Percentiles rank a stretch among this genome's conserved stretches.
These are phyloP conservation scores for Cottus gobio DNA, from an alignment of 2,113 vertebrate genomes.

Conservation along the genomic window DNA sequence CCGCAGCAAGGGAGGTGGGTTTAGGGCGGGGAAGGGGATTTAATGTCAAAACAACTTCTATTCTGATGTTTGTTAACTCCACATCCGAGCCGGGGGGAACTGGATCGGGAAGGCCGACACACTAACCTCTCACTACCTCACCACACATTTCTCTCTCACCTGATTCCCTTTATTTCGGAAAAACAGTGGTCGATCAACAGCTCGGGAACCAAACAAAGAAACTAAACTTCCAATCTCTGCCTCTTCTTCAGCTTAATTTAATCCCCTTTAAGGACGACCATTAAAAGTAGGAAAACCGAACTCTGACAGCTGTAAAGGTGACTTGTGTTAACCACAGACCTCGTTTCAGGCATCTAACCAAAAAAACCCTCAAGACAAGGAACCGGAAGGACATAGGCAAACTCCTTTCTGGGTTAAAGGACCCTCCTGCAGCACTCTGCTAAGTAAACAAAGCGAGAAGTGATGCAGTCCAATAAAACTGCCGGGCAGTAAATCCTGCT, in stretches of 20 bases:
- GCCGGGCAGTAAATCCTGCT: not conserved
- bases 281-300: too few species aligned
- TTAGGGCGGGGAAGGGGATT: slow-evolving; percentile 38
- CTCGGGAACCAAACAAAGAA: not conserved
- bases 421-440: not conserved
- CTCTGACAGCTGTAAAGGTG: too few species aligned
- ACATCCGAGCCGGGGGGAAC: slow-evolving; percentile 48
- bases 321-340: not conserved
- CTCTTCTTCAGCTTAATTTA: too few species aligned
- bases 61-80: slow-evolving; percentile 50
- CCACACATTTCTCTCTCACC: not conserved
- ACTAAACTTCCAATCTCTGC: too few species aligned
- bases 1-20: slow-evolving; percentile 56
- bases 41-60: slow-evolving; percentile 58
- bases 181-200: not conserved
- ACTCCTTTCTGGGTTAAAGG: not conserved
- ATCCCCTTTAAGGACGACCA: too few species aligned
- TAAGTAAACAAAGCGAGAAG: not conserved
- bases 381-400: not conserved
- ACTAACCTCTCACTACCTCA: slow-evolving; percentile 36
- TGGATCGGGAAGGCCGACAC: slow-evolving; percentile 22
- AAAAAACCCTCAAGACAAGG: not conserved
- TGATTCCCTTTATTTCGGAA: not conserved
- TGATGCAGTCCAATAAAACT: not conserved
- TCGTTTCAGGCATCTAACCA: not conserved